phyloP scores from a whole-genome alignment of 2,113 vertebrate species.

The Macquaria australasica region DNA sequence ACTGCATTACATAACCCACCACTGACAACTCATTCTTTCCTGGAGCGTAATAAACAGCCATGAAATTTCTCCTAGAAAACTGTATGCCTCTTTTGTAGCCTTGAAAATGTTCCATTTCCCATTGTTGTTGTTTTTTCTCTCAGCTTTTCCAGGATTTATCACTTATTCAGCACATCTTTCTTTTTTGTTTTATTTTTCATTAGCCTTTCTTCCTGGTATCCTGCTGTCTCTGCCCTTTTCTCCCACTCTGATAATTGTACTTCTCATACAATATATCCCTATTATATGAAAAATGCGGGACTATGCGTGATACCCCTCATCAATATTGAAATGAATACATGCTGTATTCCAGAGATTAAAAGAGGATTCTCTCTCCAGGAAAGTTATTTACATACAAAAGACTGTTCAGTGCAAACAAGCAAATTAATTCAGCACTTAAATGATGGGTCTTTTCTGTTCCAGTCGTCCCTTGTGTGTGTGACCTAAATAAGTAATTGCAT shows the following conservation, averaged over 20 bases:
- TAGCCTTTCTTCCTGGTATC: constrained; percentile 18
- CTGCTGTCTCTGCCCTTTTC: constrained; percentile 42
- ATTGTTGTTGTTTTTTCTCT: neutral
- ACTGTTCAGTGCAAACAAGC: constrained; percentile 38
- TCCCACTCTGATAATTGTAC: constrained; percentile 33
- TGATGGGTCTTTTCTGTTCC: constrained; percentile 34
- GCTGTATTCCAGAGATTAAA: constrained; percentile 20
- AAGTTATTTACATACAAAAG: constrained; percentile 42
- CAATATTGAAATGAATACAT: constrained; percentile 32
- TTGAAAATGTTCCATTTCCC: constrained; percentile 12
- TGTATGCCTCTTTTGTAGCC: neutral
- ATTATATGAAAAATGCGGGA: neutral
- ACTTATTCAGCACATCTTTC: constrained; percentile 22
- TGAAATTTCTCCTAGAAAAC: neutral
- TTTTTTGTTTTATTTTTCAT: constrained; percentile 23
- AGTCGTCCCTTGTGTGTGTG: constrained; percentile 36
- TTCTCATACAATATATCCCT: constrained; percentile 1
- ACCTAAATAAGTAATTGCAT: constrained; percentile 63
- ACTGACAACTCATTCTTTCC: constrained; percentile 35
- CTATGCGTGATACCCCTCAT: constrained; percentile 16
- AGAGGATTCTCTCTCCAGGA: constrained; percentile 24
- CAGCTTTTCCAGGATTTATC: constrained; percentile 15
- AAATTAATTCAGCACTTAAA: constrained; percentile 52
- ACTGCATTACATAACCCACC: constrained; percentile 47
- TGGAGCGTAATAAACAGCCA: constrained; percentile 23